Percentiles rank a stretch among this genome's conserved stretches.
These are phyloP conservation scores for Theretra japonica DNA, from an alignment of 2,888 invertebrate genomes.

Conservation along the genomic window DNA sequence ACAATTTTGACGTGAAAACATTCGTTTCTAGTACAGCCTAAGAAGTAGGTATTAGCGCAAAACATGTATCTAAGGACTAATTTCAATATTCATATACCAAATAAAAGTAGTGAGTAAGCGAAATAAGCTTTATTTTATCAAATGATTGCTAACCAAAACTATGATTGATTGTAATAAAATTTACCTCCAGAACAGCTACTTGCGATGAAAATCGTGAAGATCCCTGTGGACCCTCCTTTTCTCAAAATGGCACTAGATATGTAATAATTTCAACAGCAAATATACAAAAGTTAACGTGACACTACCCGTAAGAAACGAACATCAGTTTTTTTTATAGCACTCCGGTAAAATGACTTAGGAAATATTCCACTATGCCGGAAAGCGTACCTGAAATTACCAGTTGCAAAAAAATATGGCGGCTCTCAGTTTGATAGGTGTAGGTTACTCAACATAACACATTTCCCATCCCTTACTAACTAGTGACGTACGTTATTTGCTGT, in stretches of 20 bases:
- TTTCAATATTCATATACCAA: not conserved
- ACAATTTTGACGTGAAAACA: too few relatives aligned
- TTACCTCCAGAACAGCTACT: conserved; percentile 15
- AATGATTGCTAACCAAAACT: not conserved
- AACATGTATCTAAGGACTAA: not conserved
- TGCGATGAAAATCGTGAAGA: not conserved
- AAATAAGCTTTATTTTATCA: not conserved
- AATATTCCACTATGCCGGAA: conserved; percentile 9
- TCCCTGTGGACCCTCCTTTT: not conserved
- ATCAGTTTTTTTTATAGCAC: conserved; percentile 4
- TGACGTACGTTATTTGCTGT: not conserved
- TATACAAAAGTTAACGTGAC: conserved; percentile 8
- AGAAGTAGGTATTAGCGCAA: not conserved
- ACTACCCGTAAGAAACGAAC: conserved; percentile 13
- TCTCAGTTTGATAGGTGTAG: not conserved
- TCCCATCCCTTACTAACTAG: not conserved
- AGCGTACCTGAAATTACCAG: conserved; percentile 17
- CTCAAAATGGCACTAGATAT: not conserved
- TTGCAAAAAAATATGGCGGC: conserved; percentile 18
- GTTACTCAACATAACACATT: conserved; percentile 20
- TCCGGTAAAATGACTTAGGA: not conserved
- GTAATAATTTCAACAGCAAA: not conserved
- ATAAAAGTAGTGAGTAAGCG: not conserved
- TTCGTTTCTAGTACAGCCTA: not conserved
- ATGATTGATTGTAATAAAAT: not conserved